A percentile compares a stretch with the other conserved stretches of the same genome.
These are phyloP conservation scores for Colostygia pectinataria DNA, from an alignment of 2,888 invertebrate genomes.

Conservation along the genomic window DNA sequence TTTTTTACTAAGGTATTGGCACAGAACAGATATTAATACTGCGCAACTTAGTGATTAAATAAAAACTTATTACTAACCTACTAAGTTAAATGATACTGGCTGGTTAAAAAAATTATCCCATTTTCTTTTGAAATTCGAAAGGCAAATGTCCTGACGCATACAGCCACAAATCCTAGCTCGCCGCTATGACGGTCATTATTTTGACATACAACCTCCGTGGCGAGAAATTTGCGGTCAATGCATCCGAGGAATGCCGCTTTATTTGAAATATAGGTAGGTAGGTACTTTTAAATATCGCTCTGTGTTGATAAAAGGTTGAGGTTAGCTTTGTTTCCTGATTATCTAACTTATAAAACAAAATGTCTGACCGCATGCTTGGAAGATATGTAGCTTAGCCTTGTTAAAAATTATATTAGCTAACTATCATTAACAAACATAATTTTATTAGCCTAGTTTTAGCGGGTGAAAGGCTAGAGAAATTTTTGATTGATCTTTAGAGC, in stretches of 20 bases:
- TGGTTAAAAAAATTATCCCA: too few species aligned
- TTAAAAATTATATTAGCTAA: too few species aligned
- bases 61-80: too few species aligned
- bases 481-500: too few species aligned
- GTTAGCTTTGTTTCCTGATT: constrained; percentile 37
- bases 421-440: not conserved
- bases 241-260: constrained; percentile 67
- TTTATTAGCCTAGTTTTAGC: not conserved
- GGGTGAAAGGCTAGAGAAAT: too few species aligned
- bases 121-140: constrained; percentile 2
- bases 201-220: constrained; percentile 75
- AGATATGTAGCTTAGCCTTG: not conserved
- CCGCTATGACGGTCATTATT: constrained; percentile 72
- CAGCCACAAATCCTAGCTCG: constrained; percentile 38
- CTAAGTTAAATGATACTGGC: too few species aligned
- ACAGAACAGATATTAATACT: too few species aligned
- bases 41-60: too few species aligned
- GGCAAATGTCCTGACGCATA: constrained; percentile 18
- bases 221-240: constrained; percentile 76
- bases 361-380: constrained; percentile 10
- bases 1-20: too few species aligned
- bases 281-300: constrained; percentile 65
- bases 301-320: constrained; percentile 61
- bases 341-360: constrained; percentile 27
- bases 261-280: constrained; percentile 71